These are phyloP conservation scores for Marcusenius ussheri DNA, from an alignment of 2,113 vertebrate species.

Conservation along the genomic window DNA sequence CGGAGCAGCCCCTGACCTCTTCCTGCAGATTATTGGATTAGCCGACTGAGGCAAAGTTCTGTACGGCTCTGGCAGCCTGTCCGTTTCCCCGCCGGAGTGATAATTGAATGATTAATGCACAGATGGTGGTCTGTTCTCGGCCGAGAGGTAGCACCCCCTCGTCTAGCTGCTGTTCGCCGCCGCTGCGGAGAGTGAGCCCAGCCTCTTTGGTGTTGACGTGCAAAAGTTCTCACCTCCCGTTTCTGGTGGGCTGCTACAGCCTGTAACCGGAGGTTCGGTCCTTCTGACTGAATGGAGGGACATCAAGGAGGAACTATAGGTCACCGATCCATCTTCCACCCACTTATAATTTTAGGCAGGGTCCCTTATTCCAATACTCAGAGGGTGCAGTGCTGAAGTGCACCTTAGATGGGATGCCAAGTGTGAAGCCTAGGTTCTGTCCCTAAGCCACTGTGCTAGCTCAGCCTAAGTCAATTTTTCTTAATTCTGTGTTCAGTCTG, in stretches of 20 bases:
- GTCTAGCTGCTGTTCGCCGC: neutral
- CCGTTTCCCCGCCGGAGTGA: constrained; percentile 30
- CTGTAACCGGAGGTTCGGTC: neutral
- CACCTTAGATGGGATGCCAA: neutral
- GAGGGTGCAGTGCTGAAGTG: neutral
- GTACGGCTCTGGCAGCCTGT: constrained; percentile 26
- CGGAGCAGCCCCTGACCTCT: constrained; percentile 16
- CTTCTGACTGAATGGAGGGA: neutral
- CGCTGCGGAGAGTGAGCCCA: neutral
- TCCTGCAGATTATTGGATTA: constrained; percentile 40
- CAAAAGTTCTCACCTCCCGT: neutral
- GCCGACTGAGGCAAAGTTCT: constrained; percentile 27
- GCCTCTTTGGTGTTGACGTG: neutral
- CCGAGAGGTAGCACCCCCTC: constrained; percentile 14
- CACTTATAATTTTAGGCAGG: neutral
- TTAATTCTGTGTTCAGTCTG: neutral
- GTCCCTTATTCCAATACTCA: neutral
- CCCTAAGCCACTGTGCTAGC: neutral
- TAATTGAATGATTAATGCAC: constrained; percentile 43
- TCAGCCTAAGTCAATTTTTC: neutral
- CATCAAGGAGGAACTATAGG: neutral
- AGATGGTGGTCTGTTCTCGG: constrained; percentile 32
- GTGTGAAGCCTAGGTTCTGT: neutral
- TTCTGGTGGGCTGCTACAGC: neutral
- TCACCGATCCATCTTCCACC: neutral